These are phyloP conservation scores for Procavia capensis DNA, from an alignment of 2,113 vertebrate genomes.

Conservation along the genomic window DNA sequence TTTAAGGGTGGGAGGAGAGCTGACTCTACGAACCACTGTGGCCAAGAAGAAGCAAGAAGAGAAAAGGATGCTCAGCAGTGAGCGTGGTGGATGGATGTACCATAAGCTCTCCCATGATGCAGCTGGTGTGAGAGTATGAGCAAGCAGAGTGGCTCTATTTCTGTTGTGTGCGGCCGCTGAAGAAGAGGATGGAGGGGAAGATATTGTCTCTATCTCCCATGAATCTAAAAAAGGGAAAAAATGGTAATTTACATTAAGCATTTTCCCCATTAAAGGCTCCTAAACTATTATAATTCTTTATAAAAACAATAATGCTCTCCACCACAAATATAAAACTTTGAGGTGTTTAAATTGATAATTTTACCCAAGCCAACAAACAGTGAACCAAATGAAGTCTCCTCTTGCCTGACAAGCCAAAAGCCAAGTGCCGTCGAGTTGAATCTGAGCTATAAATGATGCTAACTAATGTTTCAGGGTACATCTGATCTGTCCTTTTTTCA, in stretches of 20 bases:
- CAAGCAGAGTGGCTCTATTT: rapidly evolving
- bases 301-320: background rate
- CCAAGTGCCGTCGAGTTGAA: too few relatives aligned
- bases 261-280: background rate
- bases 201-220: rapidly evolving
- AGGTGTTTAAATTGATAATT: background rate
- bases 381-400: background rate
- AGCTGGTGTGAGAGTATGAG: rapidly evolving
- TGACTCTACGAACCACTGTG: background rate
- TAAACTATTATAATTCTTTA: background rate
- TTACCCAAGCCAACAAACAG: background rate
- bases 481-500: background rate
- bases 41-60: background rate
- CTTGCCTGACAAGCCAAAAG: background rate
- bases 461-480: background rate
- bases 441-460: too few relatives aligned
- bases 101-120: background rate
- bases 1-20: background rate
- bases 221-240: background rate
- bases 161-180: rapidly evolving
- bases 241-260: background rate
- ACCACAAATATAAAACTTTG: background rate
- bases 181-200: too few relatives aligned
- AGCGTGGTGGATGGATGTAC: background rate
- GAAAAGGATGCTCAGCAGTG: rapidly evolving